A percentile compares a stretch with the other conserved stretches of the same genome.
These are phyloP conservation scores for Myathropa florea DNA, from an alignment of 2,888 invertebrate species.

Conservation along the genomic window DNA sequence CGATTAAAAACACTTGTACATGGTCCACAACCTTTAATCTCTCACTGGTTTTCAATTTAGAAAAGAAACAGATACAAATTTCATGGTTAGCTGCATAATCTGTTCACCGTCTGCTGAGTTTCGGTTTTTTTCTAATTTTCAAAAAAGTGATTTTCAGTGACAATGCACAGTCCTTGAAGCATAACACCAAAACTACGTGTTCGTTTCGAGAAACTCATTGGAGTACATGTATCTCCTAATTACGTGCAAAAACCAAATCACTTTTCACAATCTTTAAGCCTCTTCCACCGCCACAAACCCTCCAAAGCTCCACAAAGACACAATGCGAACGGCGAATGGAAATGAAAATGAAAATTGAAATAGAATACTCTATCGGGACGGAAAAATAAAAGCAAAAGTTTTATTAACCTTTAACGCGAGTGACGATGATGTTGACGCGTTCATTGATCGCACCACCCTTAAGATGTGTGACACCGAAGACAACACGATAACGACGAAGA, in stretches of 20 bases:
- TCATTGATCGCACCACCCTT: slow-evolving; percentile 57
- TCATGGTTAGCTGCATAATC: background rate
- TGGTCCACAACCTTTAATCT: background rate
- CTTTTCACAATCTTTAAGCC: background rate
- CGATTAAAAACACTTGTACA: background rate
- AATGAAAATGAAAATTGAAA: slow-evolving; percentile 21
- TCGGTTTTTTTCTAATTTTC: background rate
- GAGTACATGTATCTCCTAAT: background rate
- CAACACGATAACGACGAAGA: background rate
- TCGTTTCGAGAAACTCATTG: background rate
- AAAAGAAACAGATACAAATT: background rate
- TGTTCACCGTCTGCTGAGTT: slow-evolving; percentile 3
- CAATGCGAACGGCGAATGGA: slow-evolving; percentile 5
- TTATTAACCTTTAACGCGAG: slow-evolving; percentile 58
- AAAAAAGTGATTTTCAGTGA: background rate
- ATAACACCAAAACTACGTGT: slow-evolving; percentile 6
- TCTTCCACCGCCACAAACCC: background rate
- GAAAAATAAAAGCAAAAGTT: slow-evolving; percentile 69
- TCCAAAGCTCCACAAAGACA: background rate
- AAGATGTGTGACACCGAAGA: background rate
- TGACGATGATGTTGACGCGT: slow-evolving; percentile 25
- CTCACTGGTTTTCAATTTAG: background rate
- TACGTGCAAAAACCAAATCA: slow-evolving; percentile 13
- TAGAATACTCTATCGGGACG: slow-evolving; percentile 40
- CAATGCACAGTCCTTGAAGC: background rate